phyloP scores from a whole-genome alignment of 2,888 invertebrate genomes.

The Syritta pipiens region DNA sequence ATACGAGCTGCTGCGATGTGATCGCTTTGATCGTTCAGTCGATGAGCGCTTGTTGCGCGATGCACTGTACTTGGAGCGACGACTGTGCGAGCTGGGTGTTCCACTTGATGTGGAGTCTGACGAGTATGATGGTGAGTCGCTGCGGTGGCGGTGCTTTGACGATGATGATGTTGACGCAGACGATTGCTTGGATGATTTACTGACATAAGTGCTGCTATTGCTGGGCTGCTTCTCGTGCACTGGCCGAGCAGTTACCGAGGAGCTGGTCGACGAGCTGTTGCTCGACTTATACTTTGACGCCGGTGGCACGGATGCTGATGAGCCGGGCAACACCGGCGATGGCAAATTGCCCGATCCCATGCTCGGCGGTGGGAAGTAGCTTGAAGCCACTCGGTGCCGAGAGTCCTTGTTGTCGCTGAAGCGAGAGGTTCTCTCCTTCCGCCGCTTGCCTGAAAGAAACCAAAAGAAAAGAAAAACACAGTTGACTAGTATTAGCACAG shows the following conservation, averaged over 20 bases:
- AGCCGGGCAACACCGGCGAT: conserved; percentile 14
- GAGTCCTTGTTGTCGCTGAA: conserved; percentile 79
- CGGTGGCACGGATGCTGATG: background rate
- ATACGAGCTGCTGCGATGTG: conserved; percentile 46
- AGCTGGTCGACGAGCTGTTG: background rate
- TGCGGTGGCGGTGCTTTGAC: conserved; percentile 30
- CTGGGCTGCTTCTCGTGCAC: conserved; percentile 46
- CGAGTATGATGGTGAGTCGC: conserved; percentile 46
- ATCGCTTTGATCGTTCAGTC: conserved; percentile 49
- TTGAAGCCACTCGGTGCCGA: conserved; percentile 53
- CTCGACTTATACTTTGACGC: conserved; percentile 23
- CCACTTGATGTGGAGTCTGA: conserved; percentile 42
- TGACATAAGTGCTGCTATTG: conserved; percentile 22
- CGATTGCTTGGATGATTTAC: conserved; percentile 37
- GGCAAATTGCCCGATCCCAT: conserved; percentile 41
- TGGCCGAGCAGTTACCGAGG: background rate
- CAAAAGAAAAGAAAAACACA: conserved; percentile 37
- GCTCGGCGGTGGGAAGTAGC: conserved; percentile 36
- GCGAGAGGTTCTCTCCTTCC: conserved; percentile 77
- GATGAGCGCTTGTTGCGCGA: conserved; percentile 34
- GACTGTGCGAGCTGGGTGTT: conserved; percentile 56
- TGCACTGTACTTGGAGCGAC: conserved; percentile 45
- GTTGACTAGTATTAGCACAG: conserved; percentile 33
- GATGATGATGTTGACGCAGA: conserved; percentile 4
- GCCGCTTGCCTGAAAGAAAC: conserved; percentile 75